Percentiles rank a stretch among this genome's conserved stretches.
These are phyloP conservation scores for Isotomurus palustris DNA, from an alignment of 2,888 invertebrate species.

Conservation along the genomic window DNA sequence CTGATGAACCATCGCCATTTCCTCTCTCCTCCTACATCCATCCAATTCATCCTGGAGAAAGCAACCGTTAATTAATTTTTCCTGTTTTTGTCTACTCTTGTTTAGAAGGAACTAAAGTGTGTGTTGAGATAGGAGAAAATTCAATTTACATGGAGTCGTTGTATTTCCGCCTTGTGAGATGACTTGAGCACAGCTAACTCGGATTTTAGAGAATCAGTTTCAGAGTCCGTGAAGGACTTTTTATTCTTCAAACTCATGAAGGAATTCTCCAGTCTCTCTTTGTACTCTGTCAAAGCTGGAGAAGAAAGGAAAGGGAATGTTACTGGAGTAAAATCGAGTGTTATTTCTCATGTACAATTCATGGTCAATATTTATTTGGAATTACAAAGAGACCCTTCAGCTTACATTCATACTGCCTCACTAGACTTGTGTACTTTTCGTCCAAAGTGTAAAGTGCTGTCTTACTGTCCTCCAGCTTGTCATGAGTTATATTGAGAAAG, in stretches of 20 bases:
- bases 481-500: constrained; percentile 36
- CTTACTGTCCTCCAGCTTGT: constrained; percentile 26
- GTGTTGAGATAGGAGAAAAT: neutral
- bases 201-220: constrained; percentile 27
- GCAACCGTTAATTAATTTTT: neutral
- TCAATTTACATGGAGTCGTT: constrained; percentile 35
- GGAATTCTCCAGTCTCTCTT: constrained; percentile 41
- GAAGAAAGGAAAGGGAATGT: neutral
- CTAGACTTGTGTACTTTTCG: constrained; percentile 25
- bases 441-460: constrained; percentile 18
- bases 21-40: constrained; percentile 28
- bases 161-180: constrained; percentile 27
- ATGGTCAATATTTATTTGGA: neutral
- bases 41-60: constrained; percentile 31
- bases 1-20: constrained; percentile 26
- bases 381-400: neutral
- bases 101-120: neutral
- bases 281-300: constrained; percentile 42
- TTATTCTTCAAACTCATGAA: constrained; percentile 37
- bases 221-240: constrained; percentile 25
- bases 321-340: neutral
- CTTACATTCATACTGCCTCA: constrained; percentile 43
- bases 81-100: neutral
- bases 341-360: neutral
- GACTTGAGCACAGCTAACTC: constrained; percentile 29